A percentile compares a stretch with the other conserved stretches of the same genome.
phyloP scores from a whole-genome alignment of 2,113 vertebrate genomes.

The Oreamnos americanus region DNA sequence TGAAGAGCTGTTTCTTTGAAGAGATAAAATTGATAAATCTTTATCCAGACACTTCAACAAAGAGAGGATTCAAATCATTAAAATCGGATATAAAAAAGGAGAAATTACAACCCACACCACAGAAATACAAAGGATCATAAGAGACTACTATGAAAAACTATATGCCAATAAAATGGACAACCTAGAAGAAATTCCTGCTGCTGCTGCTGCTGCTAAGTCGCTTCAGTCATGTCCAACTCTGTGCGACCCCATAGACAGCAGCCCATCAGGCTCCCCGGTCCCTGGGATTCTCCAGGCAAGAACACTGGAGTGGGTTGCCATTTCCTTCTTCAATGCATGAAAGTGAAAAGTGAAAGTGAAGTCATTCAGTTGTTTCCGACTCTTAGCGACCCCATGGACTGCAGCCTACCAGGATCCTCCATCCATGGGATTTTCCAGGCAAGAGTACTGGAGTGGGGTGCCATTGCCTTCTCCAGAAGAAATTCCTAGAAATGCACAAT shows the following conservation, averaged over 20 bases:
- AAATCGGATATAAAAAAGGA: neutral
- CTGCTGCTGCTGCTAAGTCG: too few species aligned
- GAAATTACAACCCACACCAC: neutral
- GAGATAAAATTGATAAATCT: neutral
- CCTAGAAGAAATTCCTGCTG: neutral
- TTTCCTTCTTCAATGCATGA: too few species aligned
- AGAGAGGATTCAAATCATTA: neutral
- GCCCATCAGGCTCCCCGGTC: rapidly evolving
- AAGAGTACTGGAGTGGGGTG: too few species aligned
- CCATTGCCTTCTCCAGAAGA: neutral
- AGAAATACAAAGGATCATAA: neutral
- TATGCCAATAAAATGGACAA: neutral
- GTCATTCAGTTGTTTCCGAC: rapidly evolving
- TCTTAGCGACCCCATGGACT: too few species aligned
- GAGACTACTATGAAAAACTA: neutral
- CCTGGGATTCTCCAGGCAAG: too few species aligned
- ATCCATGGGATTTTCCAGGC: too few species aligned
- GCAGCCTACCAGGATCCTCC: too few species aligned
- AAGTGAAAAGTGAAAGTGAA: too few species aligned
- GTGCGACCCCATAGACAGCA: too few species aligned
- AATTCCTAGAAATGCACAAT: neutral
- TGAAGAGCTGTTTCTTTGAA: neutral
- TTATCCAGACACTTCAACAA: neutral
- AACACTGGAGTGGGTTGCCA: too few species aligned
- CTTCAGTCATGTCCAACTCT: too few species aligned